These are phyloP conservation scores for Drosophila nigromelanica DNA, from an alignment of 1,140 invertebrate species.

Conservation along the genomic window DNA sequence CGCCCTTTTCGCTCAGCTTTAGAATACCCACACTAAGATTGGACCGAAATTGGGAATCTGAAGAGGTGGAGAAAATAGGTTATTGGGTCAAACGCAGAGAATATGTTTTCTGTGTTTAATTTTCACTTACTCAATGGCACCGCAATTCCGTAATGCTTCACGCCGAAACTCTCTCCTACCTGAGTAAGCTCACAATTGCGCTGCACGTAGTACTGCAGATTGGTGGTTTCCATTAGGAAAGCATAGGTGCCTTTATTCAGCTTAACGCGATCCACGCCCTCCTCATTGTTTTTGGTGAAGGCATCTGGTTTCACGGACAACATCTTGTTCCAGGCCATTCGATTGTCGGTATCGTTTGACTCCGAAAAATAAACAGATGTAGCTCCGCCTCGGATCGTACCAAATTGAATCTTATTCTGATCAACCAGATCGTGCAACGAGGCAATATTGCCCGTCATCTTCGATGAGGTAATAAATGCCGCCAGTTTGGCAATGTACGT, in stretches of 20 bases:
- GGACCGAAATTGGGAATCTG: conserved; percentile 86
- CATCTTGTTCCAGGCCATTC: conserved; percentile 92
- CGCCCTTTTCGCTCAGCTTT: conserved; percentile 91
- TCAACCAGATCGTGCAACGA: conserved; percentile 94
- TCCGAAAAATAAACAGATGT: conserved; percentile 86
- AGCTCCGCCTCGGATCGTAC: conserved; percentile 89
- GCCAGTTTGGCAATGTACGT: conserved; percentile 98
- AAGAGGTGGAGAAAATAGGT: too few relatives aligned
- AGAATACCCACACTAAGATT: conserved; percentile 90
- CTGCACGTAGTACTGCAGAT: conserved; percentile 91
- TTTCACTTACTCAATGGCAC: conserved; percentile 69
- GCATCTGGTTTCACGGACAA: conserved; percentile 90
- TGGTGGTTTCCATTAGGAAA: conserved; percentile 93
- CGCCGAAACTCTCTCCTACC: conserved; percentile 91
- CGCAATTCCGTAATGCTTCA: conserved; percentile 89
- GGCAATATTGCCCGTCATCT: conserved; percentile 93
- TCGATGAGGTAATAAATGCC: conserved; percentile 94
- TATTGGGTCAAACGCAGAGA: too few relatives aligned
- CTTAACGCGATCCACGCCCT: conserved; percentile 92
- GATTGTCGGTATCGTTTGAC: conserved; percentile 90
- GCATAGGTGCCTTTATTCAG: conserved; percentile 88
- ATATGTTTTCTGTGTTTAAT: not conserved
- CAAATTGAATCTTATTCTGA: conserved; percentile 95
- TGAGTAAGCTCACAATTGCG: conserved; percentile 91
- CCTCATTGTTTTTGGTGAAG: conserved; percentile 91